Conservation (phyloP, 1,140 invertebrate species). For the Paracyclopina nana region DNA sequence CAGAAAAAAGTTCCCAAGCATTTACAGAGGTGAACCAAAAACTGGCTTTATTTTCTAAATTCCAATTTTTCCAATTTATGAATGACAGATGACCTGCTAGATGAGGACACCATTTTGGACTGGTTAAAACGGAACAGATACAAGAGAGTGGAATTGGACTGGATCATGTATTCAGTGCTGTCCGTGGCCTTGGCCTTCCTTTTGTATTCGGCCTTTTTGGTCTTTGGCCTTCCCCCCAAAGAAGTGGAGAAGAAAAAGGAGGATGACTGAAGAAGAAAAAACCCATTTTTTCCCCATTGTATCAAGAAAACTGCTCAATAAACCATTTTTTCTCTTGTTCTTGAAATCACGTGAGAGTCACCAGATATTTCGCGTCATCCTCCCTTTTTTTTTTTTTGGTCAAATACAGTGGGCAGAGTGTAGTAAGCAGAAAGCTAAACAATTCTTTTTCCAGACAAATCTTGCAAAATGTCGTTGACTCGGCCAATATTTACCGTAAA, state of each 20-base stretch:
- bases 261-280: too few relatives aligned
- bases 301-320: too few relatives aligned
- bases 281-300: too few relatives aligned
- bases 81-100: conserved; percentile 49
- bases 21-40: conserved; percentile 52
- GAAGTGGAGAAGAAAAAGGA: conserved; percentile 14
- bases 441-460: too few relatives aligned
- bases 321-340: too few relatives aligned
- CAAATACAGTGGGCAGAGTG: too few relatives aligned
- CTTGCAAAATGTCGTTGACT: too few relatives aligned
- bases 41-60: conserved; percentile 7
- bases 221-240: conserved; percentile 50
- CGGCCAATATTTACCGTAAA: too few relatives aligned
- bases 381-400: too few relatives aligned
- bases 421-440: too few relatives aligned
- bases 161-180: conserved; percentile 81
- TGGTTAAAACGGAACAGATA: conserved; percentile 83
- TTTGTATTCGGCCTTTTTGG: conserved; percentile 67
- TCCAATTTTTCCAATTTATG: background rate
- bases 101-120: conserved; percentile 68
- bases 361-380: too few relatives aligned
- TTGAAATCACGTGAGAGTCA: too few relatives aligned
- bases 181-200: conserved; percentile 63
- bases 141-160: conserved; percentile 70
- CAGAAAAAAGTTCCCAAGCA: conserved; percentile 76